These are phyloP conservation scores for Mystacornis crossleyi DNA, from an alignment of 2,113 vertebrate genomes.

Conservation along the genomic window DNA sequence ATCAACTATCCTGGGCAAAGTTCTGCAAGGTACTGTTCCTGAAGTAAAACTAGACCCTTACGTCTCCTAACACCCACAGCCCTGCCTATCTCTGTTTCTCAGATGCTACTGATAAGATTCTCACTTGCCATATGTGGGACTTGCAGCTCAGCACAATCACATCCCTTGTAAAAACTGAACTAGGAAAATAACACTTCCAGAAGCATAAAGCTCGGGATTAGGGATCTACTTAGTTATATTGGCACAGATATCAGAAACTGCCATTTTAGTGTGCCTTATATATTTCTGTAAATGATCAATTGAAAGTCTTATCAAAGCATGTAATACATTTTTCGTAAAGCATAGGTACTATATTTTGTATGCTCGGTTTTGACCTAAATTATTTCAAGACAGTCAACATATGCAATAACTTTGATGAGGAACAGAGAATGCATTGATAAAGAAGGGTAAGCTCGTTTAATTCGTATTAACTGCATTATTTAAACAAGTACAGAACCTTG, in stretches of 20 bases:
- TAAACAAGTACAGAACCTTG: background rate
- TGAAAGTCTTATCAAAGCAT: background rate
- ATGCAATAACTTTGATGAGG: background rate
- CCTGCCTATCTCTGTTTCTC: background rate
- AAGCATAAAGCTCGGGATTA: background rate
- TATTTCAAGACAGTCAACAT: background rate
- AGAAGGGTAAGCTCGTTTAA: background rate
- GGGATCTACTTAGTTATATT: background rate
- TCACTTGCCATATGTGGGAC: background rate
- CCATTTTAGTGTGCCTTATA: background rate
- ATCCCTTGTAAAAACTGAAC: background rate
- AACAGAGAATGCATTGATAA: background rate
- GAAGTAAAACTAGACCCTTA: background rate
- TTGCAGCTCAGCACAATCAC: background rate
- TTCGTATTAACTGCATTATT: background rate
- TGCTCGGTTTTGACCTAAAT: background rate
- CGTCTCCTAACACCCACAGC: accelerated
- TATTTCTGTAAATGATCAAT: background rate
- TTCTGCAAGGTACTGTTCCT: conserved; percentile 89
- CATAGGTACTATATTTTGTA: background rate
- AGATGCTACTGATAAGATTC: background rate
- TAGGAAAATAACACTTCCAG: background rate
- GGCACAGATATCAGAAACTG: background rate
- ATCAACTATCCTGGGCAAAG: conserved; percentile 91
- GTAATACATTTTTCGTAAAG: background rate